A percentile compares a stretch with the other conserved stretches of the same genome.
Conservation (phyloP, 1,140 invertebrate genomes). For the Pygmarrhopalites habei region DNA sequence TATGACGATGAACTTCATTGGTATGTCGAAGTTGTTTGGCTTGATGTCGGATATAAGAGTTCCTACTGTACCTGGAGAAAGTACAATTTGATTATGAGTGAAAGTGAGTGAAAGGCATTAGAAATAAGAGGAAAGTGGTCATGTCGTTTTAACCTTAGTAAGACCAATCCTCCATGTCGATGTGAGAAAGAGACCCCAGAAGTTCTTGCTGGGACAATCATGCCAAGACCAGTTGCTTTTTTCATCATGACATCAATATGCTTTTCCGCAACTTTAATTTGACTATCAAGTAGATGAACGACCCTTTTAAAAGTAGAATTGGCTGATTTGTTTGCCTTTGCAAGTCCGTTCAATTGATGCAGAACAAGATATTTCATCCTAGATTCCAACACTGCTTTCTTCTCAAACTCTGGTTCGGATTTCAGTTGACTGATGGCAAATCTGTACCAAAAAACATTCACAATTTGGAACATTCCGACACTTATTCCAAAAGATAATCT, state of each 20-base stretch:
- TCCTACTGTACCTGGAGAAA: background rate
- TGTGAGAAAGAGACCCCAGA: slow-evolving; percentile 1
- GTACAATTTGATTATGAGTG: no score
- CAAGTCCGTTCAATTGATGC: background rate
- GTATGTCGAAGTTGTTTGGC: background rate
- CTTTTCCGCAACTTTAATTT: background rate
- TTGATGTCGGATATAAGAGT: slow-evolving; percentile 5
- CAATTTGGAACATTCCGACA: no score
- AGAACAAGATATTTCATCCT: background rate
- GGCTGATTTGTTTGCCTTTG: background rate
- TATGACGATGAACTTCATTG: background rate
- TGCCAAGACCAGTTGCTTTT: background rate
- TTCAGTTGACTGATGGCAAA: slow-evolving; percentile 1
- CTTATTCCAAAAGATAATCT: no score
- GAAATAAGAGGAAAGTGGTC: no score
- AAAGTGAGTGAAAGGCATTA: no score
- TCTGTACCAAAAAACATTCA: no score
- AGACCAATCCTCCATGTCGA: background rate
- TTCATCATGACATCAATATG: background rate
- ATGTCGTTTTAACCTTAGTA: no score
- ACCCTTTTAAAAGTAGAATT: background rate
- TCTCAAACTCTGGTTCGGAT: background rate
- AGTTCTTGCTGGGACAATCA: background rate
- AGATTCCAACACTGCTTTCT: background rate
- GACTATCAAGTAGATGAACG: background rate